These are phyloP conservation scores for Subanguina moxae DNA, from an alignment of 1,140 invertebrate species.

Conservation along the genomic window DNA sequence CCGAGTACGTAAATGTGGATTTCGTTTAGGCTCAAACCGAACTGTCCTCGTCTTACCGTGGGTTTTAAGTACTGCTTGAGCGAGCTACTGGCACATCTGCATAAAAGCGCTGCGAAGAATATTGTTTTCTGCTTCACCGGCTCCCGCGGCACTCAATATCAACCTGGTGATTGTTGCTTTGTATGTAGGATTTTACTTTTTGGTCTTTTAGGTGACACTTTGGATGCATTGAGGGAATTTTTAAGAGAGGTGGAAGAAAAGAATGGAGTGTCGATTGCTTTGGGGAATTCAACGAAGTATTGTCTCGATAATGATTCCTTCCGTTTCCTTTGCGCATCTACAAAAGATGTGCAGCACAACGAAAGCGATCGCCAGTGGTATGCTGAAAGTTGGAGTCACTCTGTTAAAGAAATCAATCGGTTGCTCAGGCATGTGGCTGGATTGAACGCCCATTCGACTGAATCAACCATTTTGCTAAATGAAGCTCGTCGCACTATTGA, in stretches of 20 bases:
- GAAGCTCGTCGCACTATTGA: constrained; percentile 28
- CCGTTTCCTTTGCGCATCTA: constrained; percentile 26
- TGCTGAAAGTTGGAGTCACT: constrained; percentile 21
- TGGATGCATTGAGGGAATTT: constrained; percentile 9
- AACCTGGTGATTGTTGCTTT: constrained; percentile 13
- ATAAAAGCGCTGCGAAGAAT: constrained; percentile 32
- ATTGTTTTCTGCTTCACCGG: constrained; percentile 49
- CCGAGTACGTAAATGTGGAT: too few relatives aligned
- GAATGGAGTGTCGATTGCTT: constrained; percentile 16
- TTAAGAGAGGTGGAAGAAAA: constrained; percentile 6
- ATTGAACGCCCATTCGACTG: constrained; percentile 15
- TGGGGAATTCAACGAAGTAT: constrained; percentile 22
- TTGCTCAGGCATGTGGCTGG: constrained; percentile 31
- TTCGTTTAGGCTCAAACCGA: constrained; percentile 36
- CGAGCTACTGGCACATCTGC: constrained; percentile 39
- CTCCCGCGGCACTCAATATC: constrained; percentile 36
- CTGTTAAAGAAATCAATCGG: constrained; percentile 21
- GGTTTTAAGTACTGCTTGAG: constrained; percentile 52
- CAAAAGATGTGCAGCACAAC: constrained; percentile 16
- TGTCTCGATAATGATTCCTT: constrained; percentile 20
- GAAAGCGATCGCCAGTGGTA: constrained; percentile 22
- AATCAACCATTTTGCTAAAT: constrained; percentile 23
- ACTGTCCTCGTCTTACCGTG: constrained; percentile 33
- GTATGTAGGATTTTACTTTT: not conserved
- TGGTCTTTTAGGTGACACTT: constrained; percentile 25